phyloP scores from a whole-genome alignment of 2,888 invertebrate species.

The Pammene fasciana region DNA sequence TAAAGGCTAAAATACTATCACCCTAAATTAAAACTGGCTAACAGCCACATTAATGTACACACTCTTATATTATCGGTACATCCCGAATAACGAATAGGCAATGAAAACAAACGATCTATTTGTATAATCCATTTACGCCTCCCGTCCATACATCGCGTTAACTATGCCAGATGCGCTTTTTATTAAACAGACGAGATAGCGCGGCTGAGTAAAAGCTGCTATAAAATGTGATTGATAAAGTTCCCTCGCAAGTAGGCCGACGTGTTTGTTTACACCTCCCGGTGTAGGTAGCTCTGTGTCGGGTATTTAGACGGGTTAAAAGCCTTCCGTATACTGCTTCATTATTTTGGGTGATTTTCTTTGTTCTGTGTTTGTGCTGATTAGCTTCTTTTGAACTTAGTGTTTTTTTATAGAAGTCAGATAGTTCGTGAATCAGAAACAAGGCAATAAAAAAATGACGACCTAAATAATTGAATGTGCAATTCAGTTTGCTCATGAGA shows the following conservation, averaged over 20 bases:
- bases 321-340: conserved; percentile 10
- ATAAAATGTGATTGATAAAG: conserved; percentile 45
- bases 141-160: conserved; percentile 47
- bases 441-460: too few relatives aligned
- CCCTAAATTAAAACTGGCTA: too few relatives aligned
- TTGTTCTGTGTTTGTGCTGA: too few relatives aligned
- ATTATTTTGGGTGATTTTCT: too few relatives aligned
- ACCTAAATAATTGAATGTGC: too few relatives aligned
- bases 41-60: too few relatives aligned
- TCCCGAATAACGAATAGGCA: conserved; percentile 41
- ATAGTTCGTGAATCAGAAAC: too few relatives aligned
- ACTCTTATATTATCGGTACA: too few relatives aligned
- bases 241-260: conserved; percentile 33
- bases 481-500: too few relatives aligned
- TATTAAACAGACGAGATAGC: conserved; percentile 51
- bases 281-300: not conserved
- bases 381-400: too few relatives aligned
- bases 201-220: conserved; percentile 25
- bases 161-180: conserved; percentile 55
- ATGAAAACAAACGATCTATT: conserved; percentile 62
- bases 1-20: too few relatives aligned
- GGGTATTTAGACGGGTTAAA: conserved; percentile 43
- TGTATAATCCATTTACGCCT: conserved; percentile 57
- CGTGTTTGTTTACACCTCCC: conserved; percentile 41
- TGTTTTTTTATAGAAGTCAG: too few relatives aligned